These are phyloP conservation scores for Poecilia wingei DNA, from an alignment of 2,797 vertebrate genomes.

Conservation along the genomic window DNA sequence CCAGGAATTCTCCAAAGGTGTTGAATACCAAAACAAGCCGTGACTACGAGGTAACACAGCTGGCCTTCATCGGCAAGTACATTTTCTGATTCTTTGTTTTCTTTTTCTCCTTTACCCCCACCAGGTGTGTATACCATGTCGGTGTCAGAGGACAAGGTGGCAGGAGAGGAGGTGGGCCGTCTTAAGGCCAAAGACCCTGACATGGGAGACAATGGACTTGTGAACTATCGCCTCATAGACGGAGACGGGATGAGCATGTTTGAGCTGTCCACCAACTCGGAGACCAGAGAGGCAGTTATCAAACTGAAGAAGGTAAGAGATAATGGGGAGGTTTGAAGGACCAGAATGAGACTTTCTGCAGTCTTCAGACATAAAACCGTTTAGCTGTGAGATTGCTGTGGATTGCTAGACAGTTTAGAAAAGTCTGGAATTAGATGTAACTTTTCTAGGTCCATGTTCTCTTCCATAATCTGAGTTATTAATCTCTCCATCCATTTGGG, in stretches of 20 bases:
- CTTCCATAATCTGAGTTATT: background rate
- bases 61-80: background rate
- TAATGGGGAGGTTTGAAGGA: background rate
- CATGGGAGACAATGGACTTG: conserved; percentile 92
- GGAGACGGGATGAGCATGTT: conserved; percentile 91
- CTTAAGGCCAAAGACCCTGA: conserved; percentile 96
- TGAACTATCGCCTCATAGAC: conserved; percentile 90
- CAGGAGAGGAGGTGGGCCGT: conserved; percentile 82
- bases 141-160: conserved; percentile 86
- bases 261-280: conserved; percentile 92
- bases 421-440: background rate
- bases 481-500: background rate
- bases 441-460: background rate
- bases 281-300: conserved; percentile 94
- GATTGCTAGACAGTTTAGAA: background rate
- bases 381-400: background rate
- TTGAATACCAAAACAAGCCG: conserved; percentile 31
- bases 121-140: conserved; percentile 92
- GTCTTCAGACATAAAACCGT: background rate
- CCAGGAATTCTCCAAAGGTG: conserved; percentile 39
- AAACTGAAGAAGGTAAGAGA: conserved; percentile 92
- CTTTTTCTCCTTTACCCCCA: background rate
- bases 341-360: background rate
- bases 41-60: conserved; percentile 14
- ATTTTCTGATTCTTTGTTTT: background rate